Percentiles rank a stretch among this genome's conserved stretches.
Evolutionary conservation across 1,140 invertebrate species (phyloP).

Genomic region (Listronotus bonariensis): DNA sequence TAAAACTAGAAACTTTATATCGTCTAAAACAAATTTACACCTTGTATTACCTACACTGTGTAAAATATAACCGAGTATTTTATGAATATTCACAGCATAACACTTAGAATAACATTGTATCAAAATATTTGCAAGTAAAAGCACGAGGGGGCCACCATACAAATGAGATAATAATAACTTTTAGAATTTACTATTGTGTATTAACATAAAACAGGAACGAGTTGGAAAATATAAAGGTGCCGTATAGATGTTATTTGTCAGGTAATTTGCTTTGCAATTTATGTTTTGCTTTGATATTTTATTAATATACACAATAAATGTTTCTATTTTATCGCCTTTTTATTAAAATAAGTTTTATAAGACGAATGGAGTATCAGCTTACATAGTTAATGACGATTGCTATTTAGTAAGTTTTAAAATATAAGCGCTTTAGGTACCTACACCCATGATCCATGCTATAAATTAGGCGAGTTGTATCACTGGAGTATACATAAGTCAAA

Average conservation of each 20-base stretch:
- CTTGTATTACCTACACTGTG: conserved; percentile 1
- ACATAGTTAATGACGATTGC: too few species aligned
- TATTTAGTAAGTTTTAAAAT: too few species aligned
- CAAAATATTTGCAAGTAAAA: conserved; percentile 19
- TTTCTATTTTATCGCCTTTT: too few species aligned
- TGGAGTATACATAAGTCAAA: too few species aligned
- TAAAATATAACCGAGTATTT: conserved; percentile 6
- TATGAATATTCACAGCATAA: conserved; percentile 18
- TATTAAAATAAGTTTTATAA: too few species aligned
- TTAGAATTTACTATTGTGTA: conserved; percentile 14
- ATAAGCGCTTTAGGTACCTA: too few species aligned
- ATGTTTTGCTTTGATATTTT: too few species aligned
- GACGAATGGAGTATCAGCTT: too few species aligned
- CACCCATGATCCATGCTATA: too few species aligned
- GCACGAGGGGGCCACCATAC: conserved; percentile 7
- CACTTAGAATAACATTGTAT: conserved; percentile 23
- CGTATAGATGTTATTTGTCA: background rate
- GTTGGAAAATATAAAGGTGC: conserved; percentile 11
- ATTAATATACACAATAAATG: too few species aligned
- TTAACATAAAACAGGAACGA: conserved; percentile 11
- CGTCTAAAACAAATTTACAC: conserved; percentile 20
- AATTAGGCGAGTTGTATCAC: too few species aligned
- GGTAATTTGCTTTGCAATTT: too few species aligned
- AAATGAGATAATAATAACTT: conserved; percentile 21
- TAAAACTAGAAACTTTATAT: conserved; percentile 16